Evolutionary conservation across 2,888 invertebrate species (phyloP).

Genomic region (Spicauda simplicius): DNA sequence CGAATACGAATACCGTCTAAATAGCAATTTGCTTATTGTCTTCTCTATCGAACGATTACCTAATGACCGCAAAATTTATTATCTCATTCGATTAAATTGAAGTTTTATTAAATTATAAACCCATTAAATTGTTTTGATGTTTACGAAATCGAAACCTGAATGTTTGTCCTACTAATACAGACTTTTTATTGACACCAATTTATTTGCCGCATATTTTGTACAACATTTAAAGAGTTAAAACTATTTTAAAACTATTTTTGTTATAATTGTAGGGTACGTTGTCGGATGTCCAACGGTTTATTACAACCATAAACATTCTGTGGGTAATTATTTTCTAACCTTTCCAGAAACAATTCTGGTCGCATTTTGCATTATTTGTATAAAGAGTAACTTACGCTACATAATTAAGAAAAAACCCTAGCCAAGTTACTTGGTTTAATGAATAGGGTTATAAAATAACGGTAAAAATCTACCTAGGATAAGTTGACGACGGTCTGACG

Average conservation of each 20-base stretch:
- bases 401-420: too few species aligned
- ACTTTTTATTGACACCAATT: conserved; percentile 4
- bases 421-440: too few species aligned
- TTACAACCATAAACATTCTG: too few species aligned
- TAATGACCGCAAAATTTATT: conserved; percentile 21
- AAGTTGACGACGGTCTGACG: too few species aligned
- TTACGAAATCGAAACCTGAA: neutral
- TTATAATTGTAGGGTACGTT: too few species aligned
- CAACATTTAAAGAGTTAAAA: neutral
- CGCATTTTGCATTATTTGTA: too few species aligned
- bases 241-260: neutral
- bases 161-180: conserved; percentile 7
- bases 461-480: too few species aligned
- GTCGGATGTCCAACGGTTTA: too few species aligned
- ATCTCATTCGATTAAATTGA: conserved; percentile 7
- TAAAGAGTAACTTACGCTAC: too few species aligned
- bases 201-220: neutral
- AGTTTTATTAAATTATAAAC: conserved; percentile 8
- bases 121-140: conserved; percentile 7
- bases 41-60: conserved; percentile 9
- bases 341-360: too few species aligned
- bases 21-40: conserved; percentile 12
- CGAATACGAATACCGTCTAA: neutral
- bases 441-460: too few species aligned
- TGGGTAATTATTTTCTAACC: too few species aligned